A percentile compares a stretch with the other conserved stretches of the same genome.
These are phyloP conservation scores for Lycocorax pyrrhopterus DNA, from an alignment of 2,113 vertebrate species.

Conservation along the genomic window DNA sequence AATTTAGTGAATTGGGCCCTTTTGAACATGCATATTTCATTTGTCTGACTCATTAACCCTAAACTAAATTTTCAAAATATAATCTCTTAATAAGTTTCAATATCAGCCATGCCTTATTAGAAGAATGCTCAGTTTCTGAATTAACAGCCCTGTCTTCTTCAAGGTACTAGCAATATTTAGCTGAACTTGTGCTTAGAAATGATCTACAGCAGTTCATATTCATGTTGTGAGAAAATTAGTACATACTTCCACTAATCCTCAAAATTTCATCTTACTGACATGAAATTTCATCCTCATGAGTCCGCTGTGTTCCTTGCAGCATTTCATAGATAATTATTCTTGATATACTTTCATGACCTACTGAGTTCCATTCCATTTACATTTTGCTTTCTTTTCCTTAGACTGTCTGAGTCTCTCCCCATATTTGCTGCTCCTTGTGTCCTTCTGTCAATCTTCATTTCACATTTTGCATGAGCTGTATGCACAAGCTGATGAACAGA, in stretches of 20 bases:
- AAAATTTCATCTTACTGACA: background rate
- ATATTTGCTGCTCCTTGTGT: background rate
- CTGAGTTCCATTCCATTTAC: background rate
- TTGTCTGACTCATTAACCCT: background rate
- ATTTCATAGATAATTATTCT: constrained; percentile 25
- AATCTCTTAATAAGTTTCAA: background rate
- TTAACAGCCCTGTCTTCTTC: background rate
- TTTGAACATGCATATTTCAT: background rate
- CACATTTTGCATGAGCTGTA: background rate
- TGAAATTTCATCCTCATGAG: background rate
- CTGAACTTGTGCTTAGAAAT: background rate
- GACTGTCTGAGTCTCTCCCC: background rate
- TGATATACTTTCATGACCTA: constrained; percentile 6
- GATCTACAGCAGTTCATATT: background rate
- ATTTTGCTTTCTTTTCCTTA: background rate
- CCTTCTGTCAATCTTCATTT: background rate
- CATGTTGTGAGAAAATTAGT: background rate
- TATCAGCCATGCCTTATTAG: background rate
- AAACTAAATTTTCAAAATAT: background rate
- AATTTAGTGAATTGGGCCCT: background rate
- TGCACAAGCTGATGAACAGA: background rate
- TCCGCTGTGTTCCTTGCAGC: background rate
- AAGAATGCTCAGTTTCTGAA: background rate
- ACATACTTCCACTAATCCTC: background rate
- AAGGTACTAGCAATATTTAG: background rate